phyloP scores from a whole-genome alignment of 2,113 vertebrate genomes.

The Nanorana parkeri region DNA sequence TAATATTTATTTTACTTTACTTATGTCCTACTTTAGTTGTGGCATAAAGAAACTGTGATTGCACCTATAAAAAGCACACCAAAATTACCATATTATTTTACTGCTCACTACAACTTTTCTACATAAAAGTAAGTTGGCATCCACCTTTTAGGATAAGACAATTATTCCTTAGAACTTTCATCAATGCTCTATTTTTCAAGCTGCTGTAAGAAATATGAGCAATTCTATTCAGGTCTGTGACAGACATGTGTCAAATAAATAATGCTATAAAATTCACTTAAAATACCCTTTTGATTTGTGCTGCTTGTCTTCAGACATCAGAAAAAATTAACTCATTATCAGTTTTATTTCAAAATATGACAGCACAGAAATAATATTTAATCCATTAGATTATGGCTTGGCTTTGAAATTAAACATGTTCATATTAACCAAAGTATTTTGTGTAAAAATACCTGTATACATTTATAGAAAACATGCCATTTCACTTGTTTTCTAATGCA shows the following conservation, averaged over 20 bases:
- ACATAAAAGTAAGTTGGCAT: constrained; percentile 7
- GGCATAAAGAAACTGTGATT: too few relatives aligned
- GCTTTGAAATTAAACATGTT: neutral
- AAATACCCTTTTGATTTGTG: neutral
- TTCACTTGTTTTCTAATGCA: too few relatives aligned
- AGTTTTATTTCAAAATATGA: constrained; percentile 15
- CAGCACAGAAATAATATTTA: constrained; percentile 11
- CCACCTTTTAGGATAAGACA: constrained; percentile 4
- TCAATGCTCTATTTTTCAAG: neutral
- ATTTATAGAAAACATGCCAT: too few relatives aligned
- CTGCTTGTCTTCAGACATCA: neutral
- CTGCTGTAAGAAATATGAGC: neutral
- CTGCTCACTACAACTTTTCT: neutral
- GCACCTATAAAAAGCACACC: neutral
- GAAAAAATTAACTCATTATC: constrained; percentile 4
- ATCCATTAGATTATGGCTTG: neutral
- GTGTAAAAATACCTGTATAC: too few relatives aligned
- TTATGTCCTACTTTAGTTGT: too few relatives aligned
- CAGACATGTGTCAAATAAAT: constrained; percentile 29
- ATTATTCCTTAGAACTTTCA: constrained; percentile 16
- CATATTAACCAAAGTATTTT: too few relatives aligned
- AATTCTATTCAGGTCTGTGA: neutral
- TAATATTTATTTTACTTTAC: too few relatives aligned
- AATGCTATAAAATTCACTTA: neutral
- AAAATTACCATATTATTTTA: neutral